phyloP scores from a whole-genome alignment of 2,888 invertebrate genomes.

The Petrolisthes cinctipes region DNA sequence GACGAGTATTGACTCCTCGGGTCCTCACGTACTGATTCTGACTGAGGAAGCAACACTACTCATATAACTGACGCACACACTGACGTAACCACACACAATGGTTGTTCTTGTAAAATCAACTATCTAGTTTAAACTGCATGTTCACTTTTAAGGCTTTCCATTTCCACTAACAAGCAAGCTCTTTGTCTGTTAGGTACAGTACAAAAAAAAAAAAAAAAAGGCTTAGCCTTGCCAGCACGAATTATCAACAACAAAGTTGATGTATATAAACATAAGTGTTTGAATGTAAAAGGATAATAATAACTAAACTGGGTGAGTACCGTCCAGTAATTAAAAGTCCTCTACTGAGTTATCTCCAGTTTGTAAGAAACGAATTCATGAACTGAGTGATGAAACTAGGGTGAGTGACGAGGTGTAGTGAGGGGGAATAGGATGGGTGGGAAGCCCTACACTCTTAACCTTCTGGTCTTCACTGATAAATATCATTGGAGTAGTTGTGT shows the following conservation, averaged over 20 bases:
- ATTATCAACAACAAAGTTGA: too few species aligned
- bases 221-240: too few species aligned
- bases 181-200: too few species aligned
- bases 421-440: background rate
- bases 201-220: too few species aligned
- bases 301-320: too few species aligned
- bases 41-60: background rate
- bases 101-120: background rate
- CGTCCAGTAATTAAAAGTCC: background rate
- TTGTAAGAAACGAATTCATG: background rate
- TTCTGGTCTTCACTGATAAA: conserved; percentile 3
- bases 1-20: background rate
- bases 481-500: background rate
- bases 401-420: background rate
- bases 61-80: background rate
- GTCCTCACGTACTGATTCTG: too few species aligned
- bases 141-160: background rate
- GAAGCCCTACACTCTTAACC: conserved; percentile 8
- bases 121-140: background rate
- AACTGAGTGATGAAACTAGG: background rate
- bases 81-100: too few species aligned
- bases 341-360: background rate
- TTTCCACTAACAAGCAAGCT: background rate
- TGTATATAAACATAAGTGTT: too few species aligned
- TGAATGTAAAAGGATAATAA: too few species aligned